Base-by-base conservation (phyloP, 2,113 vertebrate species). In the Talpa occidentalis region DNA sequence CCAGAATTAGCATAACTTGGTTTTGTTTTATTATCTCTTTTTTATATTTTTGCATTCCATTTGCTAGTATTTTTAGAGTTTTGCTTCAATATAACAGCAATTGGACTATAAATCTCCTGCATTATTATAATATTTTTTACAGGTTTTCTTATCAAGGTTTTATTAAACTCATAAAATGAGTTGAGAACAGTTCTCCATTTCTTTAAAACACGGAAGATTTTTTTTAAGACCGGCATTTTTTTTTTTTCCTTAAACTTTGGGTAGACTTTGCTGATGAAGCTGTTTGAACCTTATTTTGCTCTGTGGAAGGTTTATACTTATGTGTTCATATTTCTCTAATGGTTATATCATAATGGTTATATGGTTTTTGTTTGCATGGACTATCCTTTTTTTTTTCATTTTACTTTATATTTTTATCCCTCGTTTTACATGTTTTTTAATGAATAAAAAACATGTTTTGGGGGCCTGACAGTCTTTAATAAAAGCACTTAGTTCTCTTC, bases 31-130 rank as follows among this genome's bases (percentile, higher is more conserved):
- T 76, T 79, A 59, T 30, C 76, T 91, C 56, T 80, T 91, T 66
- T 80, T 40, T 74, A 70, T 10, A 79, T 88, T 81, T 91, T 42
- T 77, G 16, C 35, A 16, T 88, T 81, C 22, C 44, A 44, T 84
- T 70, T 79, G 47, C 66, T 94, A 42, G 67, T 84, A 37, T 80
- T 85, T 89, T 88, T 81, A 92, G 60, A 69, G 10, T 44, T 95
- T 84, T 72, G 47, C 32, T 74, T 73, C 44, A 64, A 10, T 44
- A 26, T 69, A 60, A 80, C n/a, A 79, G 35, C 89, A 94, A 56
- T 64, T 85, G 85, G 49, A 26, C 10, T 85, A 24, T 66, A 74
- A 54, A 74, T 67, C 73, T 86, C n/a, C 22, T 80, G 35, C 62
- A 10, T 80, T 42, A 15, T 56, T 44, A 32, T 89, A n/a, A n/a